Base-by-base conservation (phyloP, 2,797 vertebrate species). In the Emydoidea blandingii region DNA sequence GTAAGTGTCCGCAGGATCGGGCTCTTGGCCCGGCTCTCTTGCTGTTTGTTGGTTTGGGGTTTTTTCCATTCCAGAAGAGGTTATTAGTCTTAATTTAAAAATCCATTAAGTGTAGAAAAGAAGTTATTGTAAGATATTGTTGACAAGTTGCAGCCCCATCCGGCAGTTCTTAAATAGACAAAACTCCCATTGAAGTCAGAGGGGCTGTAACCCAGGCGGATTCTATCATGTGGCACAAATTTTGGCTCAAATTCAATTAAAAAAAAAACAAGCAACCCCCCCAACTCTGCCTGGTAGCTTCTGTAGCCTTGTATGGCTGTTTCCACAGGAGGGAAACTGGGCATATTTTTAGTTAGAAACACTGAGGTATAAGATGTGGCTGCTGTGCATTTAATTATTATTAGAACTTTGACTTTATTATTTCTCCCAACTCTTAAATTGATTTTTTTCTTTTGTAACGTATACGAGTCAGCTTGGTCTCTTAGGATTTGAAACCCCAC, bases 101-200 rank as follows among this genome's bases (percentile, higher is more conserved):
- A 1, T 2, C 2, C 79, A 15, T 0, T 34, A 3, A 12, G 56
- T 12, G 8, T 2, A 8, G n/a, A 57, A 57, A 47, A 27, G 85
- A 3, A 0, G 27, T 4, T 1, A 76, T 47, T 0, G 31, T 4
- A 54, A n/a, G 50, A 1, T 4, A 2, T 0, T 6, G 25, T 52
- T 2, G 74, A 29, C 27, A 78, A 27, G 29, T 49, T 5, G 0
- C 25, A 0, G 8, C n/a, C 78, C 68, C 91, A 8, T 85, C 74
- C 10, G 94, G 96, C 23, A 10, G 85, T 83, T 94, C 59, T 23
- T 23, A 0, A 83, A 44, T 4, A 74, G 41, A 41, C 12, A 47
- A 54, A 87, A 81, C n/a, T 72, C 37, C n/a, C 19, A 23, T 6
- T 72, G 68, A 41, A 9, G 74, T 78, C 74, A 78, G 74, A 29